Base-by-base conservation (phyloP, 2,797 vertebrate species). In the Pempheris klunzingeri region DNA sequence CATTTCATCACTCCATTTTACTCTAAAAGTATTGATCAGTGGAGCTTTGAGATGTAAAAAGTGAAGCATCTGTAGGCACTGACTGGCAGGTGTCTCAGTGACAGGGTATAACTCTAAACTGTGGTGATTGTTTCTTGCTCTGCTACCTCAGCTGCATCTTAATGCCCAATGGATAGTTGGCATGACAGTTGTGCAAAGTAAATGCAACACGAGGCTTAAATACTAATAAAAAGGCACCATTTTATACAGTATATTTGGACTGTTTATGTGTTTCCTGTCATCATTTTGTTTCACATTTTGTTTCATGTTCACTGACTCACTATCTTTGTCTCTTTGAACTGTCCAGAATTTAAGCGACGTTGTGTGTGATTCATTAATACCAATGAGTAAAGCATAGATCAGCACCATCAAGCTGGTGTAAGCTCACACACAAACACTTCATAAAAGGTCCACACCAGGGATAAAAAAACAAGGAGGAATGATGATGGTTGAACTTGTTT, bases 351-450 rank as follows among this genome's bases (percentile, higher is more conserved):
- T 39, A 78, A 55, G 32, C 66, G 77, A 63, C 28, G 66, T 43
- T 49, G 36, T 39, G 55, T 66, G 26, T 47, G 44, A 86, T 84
- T 87, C 71, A 88, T 91, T 82, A 83, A 83, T 76, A 84, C 67
- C 83, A 81, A 90, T 84, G 60, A 81, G 61, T 26, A 71, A 78
- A 72, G 26, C 4, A 4, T 13, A 54, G 61, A 74, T 38, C 53
- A 39, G 38, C 71, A 66, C 24, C 80, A 76, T 77, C 30, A 66
- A 63, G 71, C 66, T 81, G 79, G 52, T 77, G 71, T 71, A 71
- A 68, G 17, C 43, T 59, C 54, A 63, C 58, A 7, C 49, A 58
- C 52, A 26, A 11, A 66, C 28, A 77, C 20, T 34, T 22, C 28
- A 77, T 47, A 67, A 5, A 44, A 30, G 3, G 18, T n/a, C 50